Base-by-base conservation (phyloP, 30 jellyfish, hydroid and myxozoan species). In the Chrysaora quinquecirrha region DNA sequence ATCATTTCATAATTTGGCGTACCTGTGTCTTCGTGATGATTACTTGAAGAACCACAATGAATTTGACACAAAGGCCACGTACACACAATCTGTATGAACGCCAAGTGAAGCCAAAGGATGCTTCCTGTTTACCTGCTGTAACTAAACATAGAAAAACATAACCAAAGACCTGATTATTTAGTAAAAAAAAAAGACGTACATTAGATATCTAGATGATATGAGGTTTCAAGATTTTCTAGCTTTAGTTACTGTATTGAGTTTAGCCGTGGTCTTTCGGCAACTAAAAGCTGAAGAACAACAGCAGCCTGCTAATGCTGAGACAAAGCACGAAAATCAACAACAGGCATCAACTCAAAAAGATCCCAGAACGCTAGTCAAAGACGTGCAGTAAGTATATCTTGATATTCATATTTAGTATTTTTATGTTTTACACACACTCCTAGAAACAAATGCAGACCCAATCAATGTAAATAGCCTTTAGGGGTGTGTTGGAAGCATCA, bases 361-460 rank as follows among this genome's bases (percentile, higher is more conserved):
- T 30, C 90, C 90, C 19, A 80, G 71, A 76, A 80, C 47, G 30
- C 71, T 80, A 25, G 73, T 80, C 24, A 80, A 80, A 80, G 90
- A 80, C 69, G 71, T 78, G 22, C 90, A 80, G 90, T 80, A 32
- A 80, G 90, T 80, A n/a, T n/a, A n/a, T n/a, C n/a, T n/a, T n/a
- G n/a, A n/a, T n/a, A n/a, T n/a, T n/a, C n/a, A n/a, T n/a, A n/a
- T n/a, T n/a, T n/a, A n/a, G n/a, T n/a, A n/a, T n/a, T n/a, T n/a
- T n/a, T n/a, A n/a, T n/a, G n/a, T n/a, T n/a, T n/a, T n/a, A n/a
- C n/a, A n/a, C n/a, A n/a, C n/a, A n/a, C n/a, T n/a, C n/a, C n/a
- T n/a, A n/a, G n/a, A n/a, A n/a, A n/a, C n/a, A n/a, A n/a, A n/a
- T n/a, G n/a, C n/a, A n/a, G n/a, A n/a, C n/a, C n/a, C n/a, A n/a